These are phyloP conservation scores for Dynastes tityus DNA, from an alignment of 2,888 invertebrate species.

Conservation along the genomic window DNA sequence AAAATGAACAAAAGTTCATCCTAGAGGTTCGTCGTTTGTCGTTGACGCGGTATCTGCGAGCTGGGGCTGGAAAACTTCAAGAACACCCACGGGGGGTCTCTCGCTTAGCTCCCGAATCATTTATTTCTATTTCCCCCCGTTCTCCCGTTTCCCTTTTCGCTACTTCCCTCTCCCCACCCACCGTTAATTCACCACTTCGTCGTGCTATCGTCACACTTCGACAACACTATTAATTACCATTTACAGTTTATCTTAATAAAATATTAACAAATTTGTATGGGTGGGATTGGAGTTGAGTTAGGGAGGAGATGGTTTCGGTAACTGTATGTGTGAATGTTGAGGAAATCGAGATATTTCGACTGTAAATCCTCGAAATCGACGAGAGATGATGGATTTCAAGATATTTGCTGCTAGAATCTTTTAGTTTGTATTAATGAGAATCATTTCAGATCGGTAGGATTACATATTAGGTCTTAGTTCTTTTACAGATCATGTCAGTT, in stretches of 20 bases:
- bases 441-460: too few species aligned
- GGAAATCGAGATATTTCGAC: neutral
- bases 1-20: constrained; percentile 25
- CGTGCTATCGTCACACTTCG: neutral
- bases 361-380: neutral
- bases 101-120: neutral
- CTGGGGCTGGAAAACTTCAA: neutral
- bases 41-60: neutral
- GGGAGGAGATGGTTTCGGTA: neutral
- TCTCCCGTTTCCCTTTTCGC: neutral
- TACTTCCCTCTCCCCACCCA: neutral
- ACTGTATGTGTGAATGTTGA: neutral
- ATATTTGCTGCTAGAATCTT: too few species aligned
- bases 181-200: neutral
- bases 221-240: constrained; percentile 42
- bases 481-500: too few species aligned
- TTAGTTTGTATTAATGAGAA: too few species aligned
- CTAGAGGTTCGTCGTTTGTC: neutral
- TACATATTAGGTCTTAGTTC: too few species aligned
- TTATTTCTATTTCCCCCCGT: neutral
- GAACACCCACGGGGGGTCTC: neutral
- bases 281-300: too few species aligned
- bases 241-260: constrained; percentile 47
- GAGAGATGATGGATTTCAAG: too few species aligned
- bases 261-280: constrained; percentile 36